These are phyloP conservation scores for Psophia crepitans DNA, from an alignment of 2,113 vertebrate species.

Conservation along the genomic window DNA sequence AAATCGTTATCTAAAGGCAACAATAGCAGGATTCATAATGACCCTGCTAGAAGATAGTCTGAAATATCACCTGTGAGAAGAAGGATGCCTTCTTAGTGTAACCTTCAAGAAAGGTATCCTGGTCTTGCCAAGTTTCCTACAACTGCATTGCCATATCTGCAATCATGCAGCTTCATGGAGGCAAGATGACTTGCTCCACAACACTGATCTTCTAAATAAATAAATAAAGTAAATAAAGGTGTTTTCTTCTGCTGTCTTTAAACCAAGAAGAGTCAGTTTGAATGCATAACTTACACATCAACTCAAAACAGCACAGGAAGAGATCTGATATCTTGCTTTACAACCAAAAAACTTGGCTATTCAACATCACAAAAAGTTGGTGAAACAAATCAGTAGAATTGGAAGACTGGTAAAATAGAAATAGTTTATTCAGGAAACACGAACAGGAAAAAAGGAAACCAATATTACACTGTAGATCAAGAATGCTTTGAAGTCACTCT, in stretches of 20 bases:
- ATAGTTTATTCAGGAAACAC: background rate
- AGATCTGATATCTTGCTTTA: background rate
- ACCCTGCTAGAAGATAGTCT: background rate
- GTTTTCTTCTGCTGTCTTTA: background rate
- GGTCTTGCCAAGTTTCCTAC: background rate
- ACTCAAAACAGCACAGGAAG: background rate
- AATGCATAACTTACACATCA: background rate
- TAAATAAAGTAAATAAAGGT: too few relatives aligned
- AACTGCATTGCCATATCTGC: background rate
- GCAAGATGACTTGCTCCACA: background rate
- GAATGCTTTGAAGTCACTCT: conserved; percentile 44
- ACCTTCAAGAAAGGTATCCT: background rate
- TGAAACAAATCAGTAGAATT: background rate
- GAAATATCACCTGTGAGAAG: background rate
- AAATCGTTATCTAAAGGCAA: background rate
- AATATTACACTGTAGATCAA: background rate
- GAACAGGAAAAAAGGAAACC: background rate
- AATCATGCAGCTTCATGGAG: background rate
- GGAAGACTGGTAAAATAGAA: background rate
- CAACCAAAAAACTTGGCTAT: background rate
- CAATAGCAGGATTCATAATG: background rate
- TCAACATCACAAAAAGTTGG: background rate
- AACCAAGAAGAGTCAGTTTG: background rate
- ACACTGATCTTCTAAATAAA: background rate
- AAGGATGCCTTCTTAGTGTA: background rate